Evolutionary conservation across 2,113 vertebrate species (phyloP).

Genomic region (Podiceps cristatus): DNA sequence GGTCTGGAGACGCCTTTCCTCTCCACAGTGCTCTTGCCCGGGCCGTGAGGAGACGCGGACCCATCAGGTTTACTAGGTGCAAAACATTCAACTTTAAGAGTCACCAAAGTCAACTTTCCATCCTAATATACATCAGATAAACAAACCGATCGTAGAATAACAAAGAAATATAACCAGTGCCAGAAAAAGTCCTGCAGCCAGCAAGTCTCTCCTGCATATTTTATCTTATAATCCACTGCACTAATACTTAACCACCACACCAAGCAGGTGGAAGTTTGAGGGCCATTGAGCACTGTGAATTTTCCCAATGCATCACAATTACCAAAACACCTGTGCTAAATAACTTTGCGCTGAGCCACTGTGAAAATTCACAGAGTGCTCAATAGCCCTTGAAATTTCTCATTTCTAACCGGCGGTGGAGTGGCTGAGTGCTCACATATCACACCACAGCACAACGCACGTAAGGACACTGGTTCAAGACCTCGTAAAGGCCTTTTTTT

Average conservation of each 20-base stretch:
- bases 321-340: conserved; percentile 69
- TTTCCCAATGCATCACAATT: conserved; percentile 60
- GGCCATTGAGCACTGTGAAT: conserved; percentile 58
- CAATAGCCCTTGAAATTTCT: conserved; percentile 71
- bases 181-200: conserved; percentile 38
- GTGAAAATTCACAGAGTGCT: conserved; percentile 60
- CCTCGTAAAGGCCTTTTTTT: conserved; percentile 13
- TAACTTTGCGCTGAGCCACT: conserved; percentile 50
- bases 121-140: not conserved
- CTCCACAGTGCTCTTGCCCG: fast-evolving
- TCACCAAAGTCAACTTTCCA: not conserved
- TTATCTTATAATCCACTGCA: conserved; percentile 22
- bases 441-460: not conserved
- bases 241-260: conserved; percentile 46
- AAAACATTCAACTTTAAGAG: not conserved
- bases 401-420: conserved; percentile 47
- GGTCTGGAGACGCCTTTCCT: not conserved
- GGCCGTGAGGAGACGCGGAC: not conserved
- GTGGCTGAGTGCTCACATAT: not conserved
- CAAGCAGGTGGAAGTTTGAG: conserved; percentile 68
- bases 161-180: conserved; percentile 35
- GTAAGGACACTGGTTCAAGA: not conserved
- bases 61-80: not conserved
- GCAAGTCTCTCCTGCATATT: conserved; percentile 19
- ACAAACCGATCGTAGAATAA: not conserved